Evolutionary conservation across 2,888 invertebrate genomes (phyloP), one percentile per base, ranked within the genome.

Genomic region (Brenthis ino): DNA sequence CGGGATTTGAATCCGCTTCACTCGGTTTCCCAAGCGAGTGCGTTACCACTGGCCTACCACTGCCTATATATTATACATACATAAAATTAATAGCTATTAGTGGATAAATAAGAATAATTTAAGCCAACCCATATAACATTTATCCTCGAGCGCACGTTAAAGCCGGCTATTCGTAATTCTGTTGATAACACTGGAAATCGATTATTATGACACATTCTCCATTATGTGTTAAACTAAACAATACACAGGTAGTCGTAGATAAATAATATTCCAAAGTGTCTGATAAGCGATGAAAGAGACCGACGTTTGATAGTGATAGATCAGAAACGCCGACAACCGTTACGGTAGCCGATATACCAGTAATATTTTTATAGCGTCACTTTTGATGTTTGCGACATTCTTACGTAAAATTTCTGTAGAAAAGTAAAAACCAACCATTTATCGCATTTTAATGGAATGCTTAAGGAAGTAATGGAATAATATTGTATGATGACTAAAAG

Each of bases 181-280:
- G 43, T n/a, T 20, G 72, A 69, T 74, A 74, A 65, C 67, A 63
- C 67, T 61, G 57, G 68, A 67, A 74, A 75, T 73, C 74, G 72
- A 73, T 80, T 79, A 80, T 80, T 78, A 72, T 71, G 74, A 76
- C 77, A 75, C 75, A 80, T 77, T 74, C 77, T 77, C 77, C 79
- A 75, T 76, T 79, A 78, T 80, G 76, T 79, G 37, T 74, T 76
- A 79, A 77, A 80, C 77, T 78, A 77, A 83, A 87, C 85, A 86
- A 87, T 86, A 79, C 82, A 81, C 86, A 86, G 86, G 87, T 88
- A 86, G 86, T 85, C 83, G 76, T 75, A 78, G 83, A 84, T 84
- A 86, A 81, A 84, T 84, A 86, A 81, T 79, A 81, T 80, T 82
- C 79, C 79, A 81, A 85, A 85, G 84, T 84, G 81, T 80, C 77